phyloP scores from a whole-genome alignment of 2,113 vertebrate genomes.

The Aldabrachelys gigantea region DNA sequence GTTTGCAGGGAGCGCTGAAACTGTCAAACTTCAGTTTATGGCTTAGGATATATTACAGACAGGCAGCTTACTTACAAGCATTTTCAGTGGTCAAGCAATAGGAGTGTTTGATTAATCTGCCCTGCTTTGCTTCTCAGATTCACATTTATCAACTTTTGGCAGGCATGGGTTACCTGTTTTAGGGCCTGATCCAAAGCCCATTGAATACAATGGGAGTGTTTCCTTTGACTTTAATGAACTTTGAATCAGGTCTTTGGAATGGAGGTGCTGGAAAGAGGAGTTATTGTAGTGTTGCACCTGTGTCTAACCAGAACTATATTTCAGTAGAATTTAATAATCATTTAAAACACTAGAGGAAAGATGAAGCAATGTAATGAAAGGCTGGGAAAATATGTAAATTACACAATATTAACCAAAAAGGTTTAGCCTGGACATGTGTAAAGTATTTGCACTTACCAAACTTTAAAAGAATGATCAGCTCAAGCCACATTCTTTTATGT shows the following conservation, averaged over 20 bases:
- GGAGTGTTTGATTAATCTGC: background rate
- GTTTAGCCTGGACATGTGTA: background rate
- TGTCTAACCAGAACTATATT: background rate
- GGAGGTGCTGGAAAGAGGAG: background rate
- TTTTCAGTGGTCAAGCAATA: background rate
- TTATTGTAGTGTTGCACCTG: background rate
- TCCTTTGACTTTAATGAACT: background rate
- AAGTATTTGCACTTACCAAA: conserved; percentile 67
- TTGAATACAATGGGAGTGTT: background rate
- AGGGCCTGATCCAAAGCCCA: background rate
- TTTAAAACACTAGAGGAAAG: background rate
- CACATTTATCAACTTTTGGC: background rate
- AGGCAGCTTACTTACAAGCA: background rate
- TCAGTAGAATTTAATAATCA: background rate
- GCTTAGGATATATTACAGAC: background rate
- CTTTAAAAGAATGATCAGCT: conserved; percentile 53
- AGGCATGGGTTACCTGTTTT: background rate
- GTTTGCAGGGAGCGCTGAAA: background rate
- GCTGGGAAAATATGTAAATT: conserved; percentile 21
- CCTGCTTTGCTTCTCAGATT: background rate
- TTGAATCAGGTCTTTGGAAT: background rate
- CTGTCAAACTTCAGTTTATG: background rate
- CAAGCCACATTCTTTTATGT: conserved; percentile 53
- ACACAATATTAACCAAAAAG: conserved; percentile 4
- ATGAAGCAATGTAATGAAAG: background rate